Evolutionary conservation across 2,888 invertebrate genomes (phyloP).

Genomic region (Drosophila helvetica): DNA sequence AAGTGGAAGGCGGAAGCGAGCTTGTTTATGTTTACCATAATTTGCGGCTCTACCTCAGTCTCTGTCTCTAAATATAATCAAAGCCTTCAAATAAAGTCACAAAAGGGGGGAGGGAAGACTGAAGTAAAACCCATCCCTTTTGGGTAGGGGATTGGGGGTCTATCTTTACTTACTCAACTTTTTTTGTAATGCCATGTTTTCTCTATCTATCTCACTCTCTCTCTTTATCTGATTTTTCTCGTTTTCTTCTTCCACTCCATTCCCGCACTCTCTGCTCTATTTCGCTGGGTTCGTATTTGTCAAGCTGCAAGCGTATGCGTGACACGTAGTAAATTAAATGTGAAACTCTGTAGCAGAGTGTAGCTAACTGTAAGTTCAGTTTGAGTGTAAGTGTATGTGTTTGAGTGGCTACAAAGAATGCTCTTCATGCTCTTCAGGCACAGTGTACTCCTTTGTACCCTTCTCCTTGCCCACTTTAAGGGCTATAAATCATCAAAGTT

Average conservation of each 20-base stretch:
- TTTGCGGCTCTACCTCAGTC: conserved; percentile 37
- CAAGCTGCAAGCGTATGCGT: conserved; percentile 70
- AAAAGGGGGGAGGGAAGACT: conserved; percentile 3
- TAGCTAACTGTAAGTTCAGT: conserved; percentile 43
- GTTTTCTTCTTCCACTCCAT: conserved; percentile 16
- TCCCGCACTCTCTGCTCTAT: background rate
- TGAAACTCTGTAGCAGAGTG: conserved; percentile 60
- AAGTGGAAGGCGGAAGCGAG: conserved; percentile 38
- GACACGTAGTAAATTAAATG: conserved; percentile 76
- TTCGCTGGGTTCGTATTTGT: conserved; percentile 53
- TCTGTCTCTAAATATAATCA: conserved; percentile 46
- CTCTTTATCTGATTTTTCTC: conserved; percentile 8
- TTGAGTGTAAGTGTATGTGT: conserved; percentile 20
- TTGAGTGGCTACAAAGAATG: conserved; percentile 48
- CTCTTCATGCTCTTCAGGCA: conserved; percentile 17
- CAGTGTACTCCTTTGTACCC: conserved; percentile 6
- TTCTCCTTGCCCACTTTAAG: conserved; percentile 3
- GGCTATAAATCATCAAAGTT: conserved; percentile 74
- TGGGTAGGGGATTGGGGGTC: background rate
- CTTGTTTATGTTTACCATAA: conserved; percentile 50
- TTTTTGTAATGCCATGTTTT: conserved; percentile 39
- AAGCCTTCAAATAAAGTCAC: conserved; percentile 47
- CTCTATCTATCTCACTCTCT: background rate
- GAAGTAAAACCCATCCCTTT: background rate
- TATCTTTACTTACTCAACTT: conserved; percentile 42